Base-by-base conservation (phyloP, 2,888 invertebrate species). In the Polia nebulosa region DNA sequence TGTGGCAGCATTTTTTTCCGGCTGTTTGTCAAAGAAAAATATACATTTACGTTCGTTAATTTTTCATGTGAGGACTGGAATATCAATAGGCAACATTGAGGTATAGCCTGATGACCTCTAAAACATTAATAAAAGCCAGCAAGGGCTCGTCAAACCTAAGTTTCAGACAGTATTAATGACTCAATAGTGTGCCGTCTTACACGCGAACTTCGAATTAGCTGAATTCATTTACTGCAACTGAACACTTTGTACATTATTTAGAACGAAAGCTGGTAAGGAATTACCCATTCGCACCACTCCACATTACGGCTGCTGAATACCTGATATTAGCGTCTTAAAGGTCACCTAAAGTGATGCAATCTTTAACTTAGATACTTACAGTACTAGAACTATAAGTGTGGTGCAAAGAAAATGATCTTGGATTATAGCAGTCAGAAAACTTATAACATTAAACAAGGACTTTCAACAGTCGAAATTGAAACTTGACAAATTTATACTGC, bases 121-220 rank as follows among this genome's bases (percentile, higher is more conserved):
- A 79, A 75, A 57, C 25, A 56, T 62, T 57, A 62, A 73, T 60
- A 55, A 72, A 59, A 36, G 17, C 61, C 15, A 15, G 27, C 52
- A 49, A 62, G 47, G 41, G 27, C 57, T 25, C 9, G 67, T 75
- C 27, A 41, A 78, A 66, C 36, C 60, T 22, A 60, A 73, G 13
- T 72, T 49, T 9, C 36, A 65, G 76, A 61, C 57, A 53, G 36
- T 52, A 62, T 64, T 81, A 81, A 82, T 67, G 82, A 57, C 53
- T 80, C 39, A 57, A 75, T 82, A 71, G 76, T 82, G 67, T 75
- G 80, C 25, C 39, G 15, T 56, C 53, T 56, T 82, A 71, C 80
- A 80, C 80, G 80, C 80, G 55, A 80, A 66, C 80, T 52, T 56
- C 82, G 44, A 72, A 82, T 80, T 82, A 80, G 44, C 53, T 63